Base-by-base conservation (phyloP, 2,888 invertebrate genomes). In the Arge pagana region DNA sequence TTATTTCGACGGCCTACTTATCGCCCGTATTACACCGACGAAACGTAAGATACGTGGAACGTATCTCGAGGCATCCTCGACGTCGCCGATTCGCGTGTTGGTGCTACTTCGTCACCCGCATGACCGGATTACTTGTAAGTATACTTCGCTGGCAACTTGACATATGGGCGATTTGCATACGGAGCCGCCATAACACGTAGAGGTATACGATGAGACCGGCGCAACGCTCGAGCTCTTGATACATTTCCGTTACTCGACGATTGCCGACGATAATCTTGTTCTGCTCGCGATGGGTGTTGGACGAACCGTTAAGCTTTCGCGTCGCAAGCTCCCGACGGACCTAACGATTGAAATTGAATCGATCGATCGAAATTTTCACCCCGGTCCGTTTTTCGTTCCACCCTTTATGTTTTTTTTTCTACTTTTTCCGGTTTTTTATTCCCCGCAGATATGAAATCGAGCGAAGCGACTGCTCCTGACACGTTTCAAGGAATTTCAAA, bases 131-230 rank as follows among this genome's bases (percentile, higher is more conserved):
- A 67, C 61, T 67, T 68, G 56, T 54, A 55, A 6, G 55, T 52
- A 62, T 58, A 68, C 71, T 70, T 66, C 57, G 64, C 64, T 69
- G 68, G 61, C 62, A 66, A 67, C 68, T 68, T 64, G 62, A 54
- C 68, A 76, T 76, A 74, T 73, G 76, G 76, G 76, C 74, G 70
- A 75, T 75, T 74, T 72, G 62, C 71, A 73, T 74, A 68, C 63
- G 59, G 59, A 60, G 59, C 57, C 57, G 62, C 66, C 67, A 72
- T 67, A n/a, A 21, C 8, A 10, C 11, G 21, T 10, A 4, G 13
- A 37, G 26, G 16, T 18, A 28, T 19, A 43, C 33, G n/a, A 18
- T 21, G 19, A 7, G 53, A 54, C 7, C 28, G 28, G 28, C 28
- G 28, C 28, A 10, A 28, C n/a, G 7, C 28, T 10, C n/a, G 28